These are phyloP conservation scores for Stigmatopora nigra DNA, from an alignment of 2,113 vertebrate species.

Conservation along the genomic window DNA sequence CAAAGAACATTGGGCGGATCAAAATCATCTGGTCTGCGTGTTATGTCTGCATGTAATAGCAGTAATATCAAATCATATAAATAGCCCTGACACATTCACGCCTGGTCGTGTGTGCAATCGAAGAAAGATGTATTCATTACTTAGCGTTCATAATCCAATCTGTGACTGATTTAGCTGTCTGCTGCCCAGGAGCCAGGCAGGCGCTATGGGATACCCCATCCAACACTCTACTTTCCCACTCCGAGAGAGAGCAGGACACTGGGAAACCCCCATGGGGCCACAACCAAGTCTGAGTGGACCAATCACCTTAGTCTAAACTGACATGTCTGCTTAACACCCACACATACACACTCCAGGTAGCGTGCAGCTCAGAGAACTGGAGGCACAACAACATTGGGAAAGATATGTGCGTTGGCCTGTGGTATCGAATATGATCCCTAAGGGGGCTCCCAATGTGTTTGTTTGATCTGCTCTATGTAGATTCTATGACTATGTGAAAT, in stretches of 20 bases:
- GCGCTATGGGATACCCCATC: conserved; percentile 76
- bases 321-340: conserved; percentile 71
- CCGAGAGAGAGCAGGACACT: conserved; percentile 49
- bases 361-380: conserved; percentile 36
- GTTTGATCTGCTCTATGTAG: conserved; percentile 47
- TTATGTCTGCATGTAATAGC: conserved; percentile 35
- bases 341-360: conserved; percentile 42
- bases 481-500: conserved; percentile 41
- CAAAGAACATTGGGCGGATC: conserved; percentile 55
- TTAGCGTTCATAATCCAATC: conserved; percentile 62
- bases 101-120: conserved; percentile 41
- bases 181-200: conserved; percentile 78
- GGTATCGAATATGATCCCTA: conserved; percentile 55
- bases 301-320: conserved; percentile 81
- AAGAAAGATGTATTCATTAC: conserved; percentile 61
- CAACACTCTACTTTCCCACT: conserved; percentile 61
- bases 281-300: conserved; percentile 46
- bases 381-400: conserved; percentile 42
- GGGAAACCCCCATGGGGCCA: conserved; percentile 51
- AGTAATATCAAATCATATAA: conserved; percentile 33
- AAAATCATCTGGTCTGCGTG: conserved; percentile 61
- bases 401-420: conserved; percentile 34
- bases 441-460: conserved; percentile 32
- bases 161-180: conserved; percentile 90
- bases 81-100: conserved; percentile 25